Evolutionary conservation across 2,797 vertebrate species (phyloP), one percentile per base, ranked within the genome.

Genomic region (Pseudochromis fuscus): DNA sequence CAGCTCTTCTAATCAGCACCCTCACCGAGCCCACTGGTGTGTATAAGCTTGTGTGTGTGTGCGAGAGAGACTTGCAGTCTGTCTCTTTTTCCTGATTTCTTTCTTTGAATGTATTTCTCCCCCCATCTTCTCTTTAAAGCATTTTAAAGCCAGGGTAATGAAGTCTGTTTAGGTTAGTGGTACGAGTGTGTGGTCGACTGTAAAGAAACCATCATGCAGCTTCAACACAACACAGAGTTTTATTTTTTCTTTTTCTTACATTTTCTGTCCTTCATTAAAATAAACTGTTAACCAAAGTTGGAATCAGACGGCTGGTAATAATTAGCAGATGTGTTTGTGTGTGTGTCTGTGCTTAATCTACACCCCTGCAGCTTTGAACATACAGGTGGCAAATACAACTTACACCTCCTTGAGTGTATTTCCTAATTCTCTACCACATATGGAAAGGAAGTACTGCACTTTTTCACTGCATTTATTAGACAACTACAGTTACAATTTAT

Each of bases 1-100:
- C 45, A 64, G 64, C 70, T 81, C 72, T 87, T 87, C 50, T 91
- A 91, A 91, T 92, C 88, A 89, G 69, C 81, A 84, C 79, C 77
- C 65, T 86, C 81, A 82, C 68, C 52, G 52, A 64, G 71, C 73
- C 63, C 21, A 75, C 45, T 63, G 42, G n/a, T 72, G 35, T 73
- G 45, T 67, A 50, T 67, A 21, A 64, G 64, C 77, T 31, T 56
- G 27, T 37, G 53, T 63, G 18, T 80, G 52, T 71, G 55, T 66
- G 24, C 21, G 33, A 55, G 27, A 63, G 28, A 63, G n/a, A 8
- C 55, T 52, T 30, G 35, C 37, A 51, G 66, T 42, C 46, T 60
- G 42, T 45, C 7, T 55, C 31, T 49, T 33, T 50, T 70, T 50
- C 57, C 68, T 73, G 31, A 67, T 77, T 46, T 75, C 35, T 79